Conservation (phyloP, 2,888 invertebrate species). For the Coremacera marginata region DNA sequence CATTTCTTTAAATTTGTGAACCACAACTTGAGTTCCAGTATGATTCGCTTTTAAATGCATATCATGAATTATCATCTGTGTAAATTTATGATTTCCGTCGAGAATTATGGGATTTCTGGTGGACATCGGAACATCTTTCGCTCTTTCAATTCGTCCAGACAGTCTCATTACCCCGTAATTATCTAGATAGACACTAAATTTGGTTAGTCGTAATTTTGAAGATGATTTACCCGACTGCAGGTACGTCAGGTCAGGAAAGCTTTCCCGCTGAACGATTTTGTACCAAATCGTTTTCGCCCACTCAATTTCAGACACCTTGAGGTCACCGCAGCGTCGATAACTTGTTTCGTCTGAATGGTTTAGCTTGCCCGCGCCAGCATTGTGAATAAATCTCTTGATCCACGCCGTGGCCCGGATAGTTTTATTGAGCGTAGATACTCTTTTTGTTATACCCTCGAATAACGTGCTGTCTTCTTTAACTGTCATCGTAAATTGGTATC, state of each 20-base stretch:
- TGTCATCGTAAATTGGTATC: background rate
- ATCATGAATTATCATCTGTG: background rate
- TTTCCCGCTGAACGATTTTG: background rate
- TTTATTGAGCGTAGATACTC: background rate
- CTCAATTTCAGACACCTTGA: background rate
- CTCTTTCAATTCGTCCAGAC: constrained; percentile 9
- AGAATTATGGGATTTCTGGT: background rate
- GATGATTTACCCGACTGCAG: background rate
- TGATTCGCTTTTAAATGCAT: constrained; percentile 14
- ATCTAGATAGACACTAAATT: background rate
- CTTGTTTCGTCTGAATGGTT: background rate
- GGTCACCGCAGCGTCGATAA: background rate
- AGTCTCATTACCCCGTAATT: background rate
- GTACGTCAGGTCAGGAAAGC: background rate
- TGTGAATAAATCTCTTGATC: background rate
- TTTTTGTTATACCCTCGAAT: background rate
- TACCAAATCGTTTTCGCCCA: background rate
- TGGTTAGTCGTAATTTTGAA: background rate
- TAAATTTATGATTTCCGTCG: constrained; percentile 13
- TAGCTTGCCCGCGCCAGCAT: background rate
- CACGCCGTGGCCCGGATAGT: background rate
- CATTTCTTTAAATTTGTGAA: constrained; percentile 7
- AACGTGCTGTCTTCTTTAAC: background rate
- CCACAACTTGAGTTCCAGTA: background rate
- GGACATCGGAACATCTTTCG: background rate